Evolutionary conservation across 2,888 invertebrate species (phyloP).

Genomic region (Sussaba pulchella): DNA sequence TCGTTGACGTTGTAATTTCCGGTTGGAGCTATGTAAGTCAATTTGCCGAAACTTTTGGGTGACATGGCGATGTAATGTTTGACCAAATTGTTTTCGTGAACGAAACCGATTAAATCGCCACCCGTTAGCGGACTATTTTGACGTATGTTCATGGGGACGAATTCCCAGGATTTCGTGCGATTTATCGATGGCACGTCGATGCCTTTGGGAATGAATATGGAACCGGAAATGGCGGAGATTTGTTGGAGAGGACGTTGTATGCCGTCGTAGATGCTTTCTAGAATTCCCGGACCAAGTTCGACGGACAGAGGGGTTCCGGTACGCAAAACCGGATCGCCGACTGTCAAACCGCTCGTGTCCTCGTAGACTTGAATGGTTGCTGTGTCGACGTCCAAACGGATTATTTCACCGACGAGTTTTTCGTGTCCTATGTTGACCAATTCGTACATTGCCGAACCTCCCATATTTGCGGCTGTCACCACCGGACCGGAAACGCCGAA

Average conservation of each 20-base stretch:
- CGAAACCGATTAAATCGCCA: constrained; percentile 97
- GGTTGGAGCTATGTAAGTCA: constrained; percentile 95
- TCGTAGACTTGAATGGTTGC: constrained; percentile 99
- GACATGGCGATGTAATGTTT: constrained; percentile 97
- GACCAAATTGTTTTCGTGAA: constrained; percentile 97
- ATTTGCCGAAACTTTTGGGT: constrained; percentile 96
- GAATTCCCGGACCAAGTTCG: constrained; percentile 98
- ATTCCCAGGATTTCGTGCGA: constrained; percentile 94
- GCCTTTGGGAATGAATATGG: constrained; percentile 99
- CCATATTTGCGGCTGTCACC: constrained; percentile 98
- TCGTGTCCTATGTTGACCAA: constrained; percentile 98
- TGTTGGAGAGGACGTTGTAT: constrained; percentile 98
- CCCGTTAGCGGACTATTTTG: constrained; percentile 97
- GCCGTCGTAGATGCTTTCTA: constrained; percentile 99
- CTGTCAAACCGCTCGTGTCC: constrained; percentile 97
- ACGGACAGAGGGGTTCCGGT: constrained; percentile 99
- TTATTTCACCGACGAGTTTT: constrained; percentile 99
- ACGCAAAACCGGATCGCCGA: constrained; percentile 98
- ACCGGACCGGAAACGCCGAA: constrained; percentile 98
- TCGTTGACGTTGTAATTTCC: constrained; percentile 97
- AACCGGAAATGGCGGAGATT: constrained; percentile 94
- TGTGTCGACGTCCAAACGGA: constrained; percentile 98
- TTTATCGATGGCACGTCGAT: constrained; percentile 95
- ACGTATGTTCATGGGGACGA: constrained; percentile 92
- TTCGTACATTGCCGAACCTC: constrained; percentile 99